Base-by-base conservation (phyloP, 2,888 invertebrate genomes). In the Drosophila siamana region DNA sequence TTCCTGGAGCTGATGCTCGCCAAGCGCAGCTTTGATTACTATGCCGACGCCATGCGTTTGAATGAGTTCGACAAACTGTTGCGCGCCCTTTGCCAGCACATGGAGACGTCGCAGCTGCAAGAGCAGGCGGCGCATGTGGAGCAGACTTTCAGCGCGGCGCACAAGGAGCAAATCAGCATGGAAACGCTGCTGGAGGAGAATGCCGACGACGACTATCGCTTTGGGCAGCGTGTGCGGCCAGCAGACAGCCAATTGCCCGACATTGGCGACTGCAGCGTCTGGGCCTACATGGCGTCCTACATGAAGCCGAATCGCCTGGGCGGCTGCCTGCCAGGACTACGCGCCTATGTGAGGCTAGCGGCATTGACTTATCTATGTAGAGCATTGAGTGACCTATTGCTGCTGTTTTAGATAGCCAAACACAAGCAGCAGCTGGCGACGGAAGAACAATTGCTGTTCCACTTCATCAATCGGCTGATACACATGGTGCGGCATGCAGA, bases 401-500 rank as follows among this genome's bases (percentile, higher is more conserved):
- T 33, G 4, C 52, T 65, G 15, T 1, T 22, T 8, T 48, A 91
- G 91, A 80, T 91, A 71, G 78, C 80, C 3, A 78, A 76, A 13
- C 71, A 86, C 40, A 90, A 89, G 70, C 61, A 61, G 2, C 64
- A 79, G n/a, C 46, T 90, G 9, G 80, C 78, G 13, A 13, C 16
- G 0, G 65, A 89, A 15, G 79, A 69, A 7, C 50, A 77, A 6
- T 28, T 89, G 2, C 64, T 90, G 2, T 85, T 87, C 57, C 78
- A 86, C 4, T 67, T 91, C 2, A 75, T 91, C 8, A 85, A 80
- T 46, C 78, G 77, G 0, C 67, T 91, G 1, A 73, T 91, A 28
- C 70, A 80, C 46, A 80, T 90, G 66, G 82, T 89, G n/a, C 83
- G 90, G 2, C 80, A 82, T 9, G 68, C 78, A 3, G 51, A 68